Conservation (phyloP, 2,888 invertebrate species). For the Caenorhabditis sp. region DNA sequence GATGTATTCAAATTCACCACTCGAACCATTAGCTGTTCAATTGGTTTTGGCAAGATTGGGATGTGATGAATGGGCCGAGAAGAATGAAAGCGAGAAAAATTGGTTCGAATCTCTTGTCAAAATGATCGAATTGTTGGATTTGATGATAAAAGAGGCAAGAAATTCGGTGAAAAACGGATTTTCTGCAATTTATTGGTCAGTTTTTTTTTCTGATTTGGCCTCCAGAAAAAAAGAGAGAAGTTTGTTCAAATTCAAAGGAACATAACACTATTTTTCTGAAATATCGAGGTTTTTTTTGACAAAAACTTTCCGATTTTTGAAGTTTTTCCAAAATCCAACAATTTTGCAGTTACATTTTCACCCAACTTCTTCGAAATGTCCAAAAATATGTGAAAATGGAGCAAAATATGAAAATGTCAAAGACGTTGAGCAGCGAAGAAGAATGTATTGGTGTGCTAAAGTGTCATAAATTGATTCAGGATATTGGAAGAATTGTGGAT, state of each 20-base stretch:
- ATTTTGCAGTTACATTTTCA: slow-evolving; percentile 21
- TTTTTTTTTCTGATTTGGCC: neutral
- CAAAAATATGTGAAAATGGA: slow-evolving; percentile 20
- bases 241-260: too few relatives aligned
- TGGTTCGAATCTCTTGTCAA: slow-evolving; percentile 20
- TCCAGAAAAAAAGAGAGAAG: too few relatives aligned
- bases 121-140: slow-evolving; percentile 16
- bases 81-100: slow-evolving; percentile 12
- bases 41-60: slow-evolving; percentile 17
- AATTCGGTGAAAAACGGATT: slow-evolving; percentile 25
- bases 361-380: slow-evolving; percentile 9
- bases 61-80: slow-evolving; percentile 26
- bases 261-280: too few relatives aligned
- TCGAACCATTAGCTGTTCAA: slow-evolving; percentile 21
- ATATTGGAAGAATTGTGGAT: slow-evolving; percentile 24
- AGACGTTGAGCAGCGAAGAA: slow-evolving; percentile 12
- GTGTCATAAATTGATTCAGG: slow-evolving; percentile 28
- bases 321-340: slow-evolving; percentile 11
- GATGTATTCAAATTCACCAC: slow-evolving; percentile 19
- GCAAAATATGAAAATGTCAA: slow-evolving; percentile 12
- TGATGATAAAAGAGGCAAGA: slow-evolving; percentile 17
- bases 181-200: slow-evolving; percentile 6
- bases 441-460: slow-evolving; percentile 7
- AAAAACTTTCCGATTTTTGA: slow-evolving; percentile 15
- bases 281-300: too few relatives aligned